These are phyloP conservation scores for Bufo bufo DNA, from an alignment of 2,113 vertebrate species.

Conservation along the genomic window DNA sequence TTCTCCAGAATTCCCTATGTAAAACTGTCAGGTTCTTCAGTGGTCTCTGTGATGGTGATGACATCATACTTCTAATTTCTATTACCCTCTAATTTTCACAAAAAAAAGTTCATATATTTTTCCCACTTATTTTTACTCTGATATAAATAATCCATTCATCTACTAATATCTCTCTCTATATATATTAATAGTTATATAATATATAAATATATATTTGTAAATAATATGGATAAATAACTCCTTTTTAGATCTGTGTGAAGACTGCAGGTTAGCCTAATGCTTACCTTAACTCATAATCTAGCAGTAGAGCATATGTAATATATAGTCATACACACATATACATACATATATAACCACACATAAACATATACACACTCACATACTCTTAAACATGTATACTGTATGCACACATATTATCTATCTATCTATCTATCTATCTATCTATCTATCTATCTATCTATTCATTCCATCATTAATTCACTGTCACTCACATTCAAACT, in stretches of 20 bases:
- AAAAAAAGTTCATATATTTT: not conserved
- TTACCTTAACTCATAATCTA: too few species aligned
- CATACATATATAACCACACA: too few species aligned
- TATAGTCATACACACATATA: too few species aligned
- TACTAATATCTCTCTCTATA: not conserved
- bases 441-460: conserved; percentile 3
- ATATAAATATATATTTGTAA: not conserved
- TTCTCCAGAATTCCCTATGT: not conserved
- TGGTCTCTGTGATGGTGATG: not conserved
- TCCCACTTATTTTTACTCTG: not conserved
- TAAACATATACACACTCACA: too few species aligned
- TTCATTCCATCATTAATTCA: not conserved
- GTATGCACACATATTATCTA: too few species aligned
- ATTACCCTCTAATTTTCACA: not conserved
- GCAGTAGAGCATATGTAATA: too few species aligned
- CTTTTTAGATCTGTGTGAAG: too few species aligned
- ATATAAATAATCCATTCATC: not conserved
- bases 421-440: not conserved
- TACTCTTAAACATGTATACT: too few species aligned
- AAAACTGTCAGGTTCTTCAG: not conserved
- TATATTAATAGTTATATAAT: not conserved
- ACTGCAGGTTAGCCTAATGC: too few species aligned
- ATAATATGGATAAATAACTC: too few species aligned
- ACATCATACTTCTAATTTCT: not conserved
- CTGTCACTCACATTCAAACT: not conserved